Evolutionary conservation across 2,888 invertebrate genomes (phyloP).

Genomic region (Cataglyphis altisquamis): DNA sequence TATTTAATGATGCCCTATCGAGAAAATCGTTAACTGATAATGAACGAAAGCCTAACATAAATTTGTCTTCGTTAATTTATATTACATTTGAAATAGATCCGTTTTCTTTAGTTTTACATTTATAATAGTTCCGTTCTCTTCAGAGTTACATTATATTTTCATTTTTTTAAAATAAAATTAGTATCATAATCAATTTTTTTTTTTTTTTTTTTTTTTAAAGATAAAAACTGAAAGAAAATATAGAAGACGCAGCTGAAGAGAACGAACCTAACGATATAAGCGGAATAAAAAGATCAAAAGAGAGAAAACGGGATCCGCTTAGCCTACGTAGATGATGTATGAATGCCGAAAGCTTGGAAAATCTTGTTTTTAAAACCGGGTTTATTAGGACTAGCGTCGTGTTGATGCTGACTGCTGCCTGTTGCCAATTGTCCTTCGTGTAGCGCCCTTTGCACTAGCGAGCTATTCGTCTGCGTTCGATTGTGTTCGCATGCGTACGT

Average conservation of each 20-base stretch:
- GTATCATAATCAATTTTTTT: constrained; percentile 24
- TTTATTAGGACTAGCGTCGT: constrained; percentile 88
- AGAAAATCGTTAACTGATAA: not conserved
- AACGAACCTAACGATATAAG: constrained; percentile 36
- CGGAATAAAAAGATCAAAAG: constrained; percentile 65
- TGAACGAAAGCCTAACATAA: not conserved
- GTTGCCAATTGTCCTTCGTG: constrained; percentile 87
- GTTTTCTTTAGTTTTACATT: not conserved
- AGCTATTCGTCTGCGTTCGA: constrained; percentile 75
- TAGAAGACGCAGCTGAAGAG: constrained; percentile 22
- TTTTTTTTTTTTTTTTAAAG: too few relatives aligned
- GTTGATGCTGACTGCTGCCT: constrained; percentile 70
- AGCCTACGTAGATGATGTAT: constrained; percentile 87
- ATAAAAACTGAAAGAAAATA: constrained; percentile 19
- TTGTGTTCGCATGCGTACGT: constrained; percentile 81
- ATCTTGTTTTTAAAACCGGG: constrained; percentile 94
- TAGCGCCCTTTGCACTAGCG: constrained; percentile 89
- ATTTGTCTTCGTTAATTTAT: too few relatives aligned
- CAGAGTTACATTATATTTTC: constrained; percentile 28
- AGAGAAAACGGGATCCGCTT: constrained; percentile 58
- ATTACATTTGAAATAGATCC: not conserved
- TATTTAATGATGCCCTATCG: constrained; percentile 4
- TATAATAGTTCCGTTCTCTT: constrained; percentile 33
- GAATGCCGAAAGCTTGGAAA: constrained; percentile 94
- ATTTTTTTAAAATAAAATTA: constrained; percentile 47